A percentile compares a stretch with the other conserved stretches of the same genome.
phyloP scores from a whole-genome alignment of 2,797 vertebrate genomes.

The Dendrocincla tyrannina region DNA sequence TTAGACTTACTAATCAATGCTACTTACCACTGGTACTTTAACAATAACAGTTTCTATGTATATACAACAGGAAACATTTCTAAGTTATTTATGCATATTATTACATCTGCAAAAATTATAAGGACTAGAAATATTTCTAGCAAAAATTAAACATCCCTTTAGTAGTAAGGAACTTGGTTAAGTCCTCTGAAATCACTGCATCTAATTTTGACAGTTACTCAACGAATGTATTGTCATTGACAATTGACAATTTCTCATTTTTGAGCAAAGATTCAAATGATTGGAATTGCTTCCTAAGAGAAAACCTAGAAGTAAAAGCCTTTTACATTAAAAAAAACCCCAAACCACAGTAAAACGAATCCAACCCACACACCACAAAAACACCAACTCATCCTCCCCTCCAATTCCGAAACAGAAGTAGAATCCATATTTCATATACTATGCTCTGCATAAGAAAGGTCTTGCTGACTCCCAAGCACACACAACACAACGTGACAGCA shows the following conservation, averaged over 20 bases:
- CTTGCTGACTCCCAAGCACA: not conserved
- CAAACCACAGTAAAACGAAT: not conserved
- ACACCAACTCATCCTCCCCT: not conserved
- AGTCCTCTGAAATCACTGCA: not conserved
- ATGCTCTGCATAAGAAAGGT: not conserved
- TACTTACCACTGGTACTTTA: not conserved
- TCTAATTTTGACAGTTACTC: not conserved
- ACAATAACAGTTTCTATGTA: not conserved
- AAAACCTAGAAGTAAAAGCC: not conserved
- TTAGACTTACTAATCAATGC: constrained; percentile 47
- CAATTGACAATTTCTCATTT: no score
- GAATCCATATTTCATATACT: not conserved
- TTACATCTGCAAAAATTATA: not conserved
- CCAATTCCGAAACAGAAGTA: not conserved
- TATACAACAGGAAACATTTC: not conserved
- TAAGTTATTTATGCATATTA: not conserved
- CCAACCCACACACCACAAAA: not conserved
- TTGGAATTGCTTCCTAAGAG: not conserved
- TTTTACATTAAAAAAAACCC: not conserved
- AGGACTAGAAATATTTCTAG: not conserved
- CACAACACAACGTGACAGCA: not conserved
- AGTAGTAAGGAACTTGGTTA: not conserved
- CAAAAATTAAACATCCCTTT: not conserved
- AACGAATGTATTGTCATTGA: not conserved
- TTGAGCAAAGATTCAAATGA: not conserved